phyloP scores from a whole-genome alignment of 2,888 invertebrate genomes.

The Galeruca laticollis region DNA sequence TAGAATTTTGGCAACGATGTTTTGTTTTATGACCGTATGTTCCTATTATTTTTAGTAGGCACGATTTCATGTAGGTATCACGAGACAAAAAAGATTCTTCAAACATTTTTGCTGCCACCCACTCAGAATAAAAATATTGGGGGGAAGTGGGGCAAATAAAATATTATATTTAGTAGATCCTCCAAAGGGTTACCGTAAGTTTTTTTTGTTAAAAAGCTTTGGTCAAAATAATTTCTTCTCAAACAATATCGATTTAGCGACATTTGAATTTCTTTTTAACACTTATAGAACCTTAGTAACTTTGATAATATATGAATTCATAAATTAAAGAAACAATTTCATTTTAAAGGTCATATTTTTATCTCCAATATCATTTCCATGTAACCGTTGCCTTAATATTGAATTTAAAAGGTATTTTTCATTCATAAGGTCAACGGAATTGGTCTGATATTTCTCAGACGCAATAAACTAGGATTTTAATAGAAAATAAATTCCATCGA shows the following conservation, averaged over 20 bases:
- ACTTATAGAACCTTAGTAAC: too few species aligned
- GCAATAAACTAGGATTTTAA: not conserved
- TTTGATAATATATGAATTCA: not conserved
- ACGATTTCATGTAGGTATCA: constrained; percentile 2
- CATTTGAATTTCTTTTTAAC: too few species aligned
- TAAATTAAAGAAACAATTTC: not conserved
- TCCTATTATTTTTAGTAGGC: not conserved
- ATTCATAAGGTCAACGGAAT: constrained; percentile 4
- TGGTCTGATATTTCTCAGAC: not conserved
- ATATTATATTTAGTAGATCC: too few species aligned
- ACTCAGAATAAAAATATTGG: not conserved
- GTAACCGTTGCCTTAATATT: not conserved
- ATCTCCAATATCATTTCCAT: not conserved
- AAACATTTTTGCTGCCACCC: not conserved
- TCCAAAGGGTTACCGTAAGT: too few species aligned
- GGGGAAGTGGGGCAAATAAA: not conserved
- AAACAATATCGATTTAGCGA: too few species aligned
- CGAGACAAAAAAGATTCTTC: not conserved
- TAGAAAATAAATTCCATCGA: not conserved
- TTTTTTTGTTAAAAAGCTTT: too few species aligned
- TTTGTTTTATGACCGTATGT: not conserved
- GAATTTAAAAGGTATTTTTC: constrained; percentile 13
- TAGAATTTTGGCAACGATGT: not conserved
- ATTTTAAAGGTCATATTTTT: too few species aligned
- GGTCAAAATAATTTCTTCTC: too few species aligned